Evolutionary conservation across 2,888 invertebrate genomes (phyloP), one percentile per base, ranked within the genome.

Genomic region (Desoria tigrina): DNA sequence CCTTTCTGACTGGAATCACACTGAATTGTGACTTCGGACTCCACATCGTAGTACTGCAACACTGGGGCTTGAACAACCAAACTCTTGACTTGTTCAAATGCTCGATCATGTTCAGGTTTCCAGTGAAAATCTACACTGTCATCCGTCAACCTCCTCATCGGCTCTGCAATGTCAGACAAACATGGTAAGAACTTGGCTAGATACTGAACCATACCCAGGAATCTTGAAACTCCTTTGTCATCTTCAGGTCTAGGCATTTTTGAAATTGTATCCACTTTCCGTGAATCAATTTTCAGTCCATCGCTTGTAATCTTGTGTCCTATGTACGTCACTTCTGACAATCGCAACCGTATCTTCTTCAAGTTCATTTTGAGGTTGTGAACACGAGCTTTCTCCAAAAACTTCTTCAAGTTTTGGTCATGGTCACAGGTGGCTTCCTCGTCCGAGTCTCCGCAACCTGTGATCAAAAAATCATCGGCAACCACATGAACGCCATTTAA

Each of bases 381-480:
- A 64, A 53, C 27, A 69, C 26, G 51, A n/a, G 61, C 54, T 42
- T 42, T 16, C 39, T 49, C 55, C 37, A 39, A 62, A 16, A 2
- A 27, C 26, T 21, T 37, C 26, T 42, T 39, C 14, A 73, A 28
- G 50, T 72, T 73, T 26, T 27, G 61, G 61, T 73, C 58, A 45
- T 72, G 72, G 39, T 71, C 54, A 39, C 7, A 42, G 6, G 57
- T 27, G 16, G 70, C 70, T 24, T 66, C 68, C 39, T 66, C 61
- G 11, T 63, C 21, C 11, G 63, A 66, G n/a, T 63, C 63, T n/a
- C 70, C 24, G 1, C 16, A 21, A 32, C 54, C 55, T 21, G 60
- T 39, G 16, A 42, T 61, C 26, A 73, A 63, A 18, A 73, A 60
- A 50, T 73, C 69, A 59, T 73, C 72, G 18, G 68, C 66, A 11